These are phyloP conservation scores for Ophonus ardosiacus DNA, from an alignment of 2,888 invertebrate species.

Conservation along the genomic window DNA sequence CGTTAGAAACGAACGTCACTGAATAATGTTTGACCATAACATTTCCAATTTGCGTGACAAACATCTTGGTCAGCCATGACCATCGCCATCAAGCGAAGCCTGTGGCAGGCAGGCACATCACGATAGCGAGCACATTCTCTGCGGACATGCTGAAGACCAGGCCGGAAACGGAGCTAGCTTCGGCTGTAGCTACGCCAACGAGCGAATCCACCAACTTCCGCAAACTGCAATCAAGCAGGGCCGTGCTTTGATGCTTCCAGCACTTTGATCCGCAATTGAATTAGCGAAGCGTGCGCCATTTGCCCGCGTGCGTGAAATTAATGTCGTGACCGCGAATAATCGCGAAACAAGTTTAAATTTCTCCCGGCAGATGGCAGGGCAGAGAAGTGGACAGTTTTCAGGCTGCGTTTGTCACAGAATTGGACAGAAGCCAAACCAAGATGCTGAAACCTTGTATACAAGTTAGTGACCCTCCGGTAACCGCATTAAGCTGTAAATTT, in stretches of 20 bases:
- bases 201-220: slow-evolving; percentile 50
- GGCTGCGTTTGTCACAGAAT: slow-evolving; percentile 25
- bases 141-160: background rate
- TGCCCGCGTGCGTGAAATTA: slow-evolving; percentile 51
- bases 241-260: slow-evolving; percentile 60
- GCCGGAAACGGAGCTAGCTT: background rate
- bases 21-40: background rate
- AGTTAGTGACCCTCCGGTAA: background rate
- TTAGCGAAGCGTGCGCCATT: slow-evolving; percentile 52
- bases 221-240: slow-evolving; percentile 60
- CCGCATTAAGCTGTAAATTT: slow-evolving; percentile 17
- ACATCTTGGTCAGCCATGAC: background rate
- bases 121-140: slow-evolving; percentile 1
- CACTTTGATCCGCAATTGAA: slow-evolving; percentile 62
- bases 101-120: background rate
- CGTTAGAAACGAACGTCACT: background rate
- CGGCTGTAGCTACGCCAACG: background rate
- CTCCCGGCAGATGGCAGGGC: slow-evolving; percentile 28
- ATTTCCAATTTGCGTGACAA: slow-evolving; percentile 39
- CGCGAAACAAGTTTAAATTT: slow-evolving; percentile 54
- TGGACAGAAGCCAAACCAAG: slow-evolving; percentile 22
- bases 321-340: slow-evolving; percentile 49
- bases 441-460: slow-evolving; percentile 7
- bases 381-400: slow-evolving; percentile 14
- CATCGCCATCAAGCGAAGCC: background rate